Evolutionary conservation across 2,797 vertebrate genomes (phyloP).

Genomic region (Muraenolepis orangiensis): DNA sequence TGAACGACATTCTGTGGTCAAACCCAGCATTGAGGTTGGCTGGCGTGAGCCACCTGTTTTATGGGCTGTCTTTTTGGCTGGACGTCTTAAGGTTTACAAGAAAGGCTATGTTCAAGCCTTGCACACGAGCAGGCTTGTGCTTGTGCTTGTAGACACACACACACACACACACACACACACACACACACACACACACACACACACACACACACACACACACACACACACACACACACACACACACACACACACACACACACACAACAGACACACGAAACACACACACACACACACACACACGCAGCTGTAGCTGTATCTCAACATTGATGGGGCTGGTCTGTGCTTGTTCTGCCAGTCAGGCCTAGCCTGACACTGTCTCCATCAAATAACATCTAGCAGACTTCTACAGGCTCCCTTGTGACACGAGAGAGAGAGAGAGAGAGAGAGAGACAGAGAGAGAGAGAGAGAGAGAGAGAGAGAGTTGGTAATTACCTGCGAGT

Average conservation of each 20-base stretch:
- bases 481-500: conserved; percentile 62
- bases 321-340: conserved; percentile 29
- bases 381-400: conserved; percentile 30
- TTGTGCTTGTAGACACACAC: neutral
- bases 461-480: conserved; percentile 43
- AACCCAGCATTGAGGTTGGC: conserved; percentile 33
- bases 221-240: too few relatives aligned
- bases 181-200: neutral
- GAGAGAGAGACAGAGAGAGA: neutral
- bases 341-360: conserved; percentile 8
- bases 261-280: too few relatives aligned
- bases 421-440: conserved; percentile 27
- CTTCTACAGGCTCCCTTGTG: conserved; percentile 48
- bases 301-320: neutral
- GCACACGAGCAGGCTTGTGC: conserved; percentile 36
- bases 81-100: conserved; percentile 58
- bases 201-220: too few relatives aligned
- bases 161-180: neutral
- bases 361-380: conserved; percentile 41
- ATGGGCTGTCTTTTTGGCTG: conserved; percentile 57
- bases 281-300: too few relatives aligned
- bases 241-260: too few relatives aligned
- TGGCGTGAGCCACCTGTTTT: conserved; percentile 68
- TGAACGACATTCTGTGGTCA: conserved; percentile 59
- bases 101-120: conserved; percentile 31